These are phyloP conservation scores for Passerina amoena DNA, from an alignment of 2,113 vertebrate genomes.

Conservation along the genomic window DNA sequence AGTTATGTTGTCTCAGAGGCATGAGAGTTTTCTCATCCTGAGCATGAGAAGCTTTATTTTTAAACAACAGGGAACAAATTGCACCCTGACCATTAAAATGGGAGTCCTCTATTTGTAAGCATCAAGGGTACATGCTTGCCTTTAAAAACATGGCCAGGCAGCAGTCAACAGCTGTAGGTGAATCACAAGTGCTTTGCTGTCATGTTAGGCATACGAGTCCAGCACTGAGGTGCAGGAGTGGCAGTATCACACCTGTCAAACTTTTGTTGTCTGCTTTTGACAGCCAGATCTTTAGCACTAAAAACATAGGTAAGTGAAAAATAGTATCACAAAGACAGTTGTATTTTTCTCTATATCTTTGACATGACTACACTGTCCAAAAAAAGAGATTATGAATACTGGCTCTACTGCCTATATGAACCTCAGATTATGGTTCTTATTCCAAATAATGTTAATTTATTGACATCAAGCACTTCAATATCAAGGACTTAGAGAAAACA, in stretches of 20 bases:
- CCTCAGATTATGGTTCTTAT: background rate
- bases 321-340: background rate
- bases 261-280: conserved; percentile 14
- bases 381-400: background rate
- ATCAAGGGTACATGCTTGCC: background rate
- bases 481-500: background rate
- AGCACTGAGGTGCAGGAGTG: background rate
- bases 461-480: background rate
- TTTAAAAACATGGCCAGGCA: background rate
- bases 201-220: background rate
- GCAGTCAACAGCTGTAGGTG: background rate
- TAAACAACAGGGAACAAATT: conserved; percentile 10
- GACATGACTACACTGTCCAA: background rate
- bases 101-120: background rate
- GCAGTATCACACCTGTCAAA: background rate
- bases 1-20: conserved; percentile 32
- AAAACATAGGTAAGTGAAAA: conserved; percentile 1
- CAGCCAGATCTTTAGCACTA: background rate
- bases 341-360: background rate
- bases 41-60: conserved; percentile 33
- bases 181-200: background rate
- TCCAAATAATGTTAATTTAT: background rate
- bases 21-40: conserved; percentile 34
- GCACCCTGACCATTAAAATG: conserved; percentile 7
- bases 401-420: background rate